Percentiles rank a stretch among this genome's conserved stretches.
These are phyloP conservation scores for Spea hammondii DNA, from an alignment of 2,797 vertebrate genomes.

Conservation along the genomic window DNA sequence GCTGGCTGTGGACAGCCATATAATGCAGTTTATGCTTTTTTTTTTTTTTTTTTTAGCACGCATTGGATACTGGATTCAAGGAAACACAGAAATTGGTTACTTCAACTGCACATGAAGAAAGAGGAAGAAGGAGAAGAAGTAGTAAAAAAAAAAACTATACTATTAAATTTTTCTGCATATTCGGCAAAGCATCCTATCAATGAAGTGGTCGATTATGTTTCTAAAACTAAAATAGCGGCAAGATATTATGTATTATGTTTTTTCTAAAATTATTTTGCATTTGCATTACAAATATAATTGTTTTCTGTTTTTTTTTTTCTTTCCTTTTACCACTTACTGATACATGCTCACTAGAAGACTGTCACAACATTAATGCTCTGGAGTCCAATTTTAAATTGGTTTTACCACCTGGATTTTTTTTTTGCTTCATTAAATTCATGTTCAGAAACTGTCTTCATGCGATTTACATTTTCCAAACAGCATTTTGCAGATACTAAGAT, in stretches of 20 bases:
- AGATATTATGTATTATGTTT: not conserved
- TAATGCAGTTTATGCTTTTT: slow-evolving; percentile 24
- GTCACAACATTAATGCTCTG: too few relatives aligned
- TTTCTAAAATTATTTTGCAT: not conserved
- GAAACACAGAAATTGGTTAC: slow-evolving; percentile 6
- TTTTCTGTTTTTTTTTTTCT: too few relatives aligned
- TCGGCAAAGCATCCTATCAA: not conserved
- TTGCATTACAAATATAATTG: too few relatives aligned
- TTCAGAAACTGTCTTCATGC: too few relatives aligned
- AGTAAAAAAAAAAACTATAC: not conserved
- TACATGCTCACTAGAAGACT: too few relatives aligned
- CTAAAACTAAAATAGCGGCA: not conserved
- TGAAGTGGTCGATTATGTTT: not conserved
- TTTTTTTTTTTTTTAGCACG: not conserved
- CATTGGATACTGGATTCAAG: slow-evolving; percentile 37
- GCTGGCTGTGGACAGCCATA: slow-evolving; percentile 31
- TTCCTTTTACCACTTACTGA: too few relatives aligned
- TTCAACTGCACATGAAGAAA: too few relatives aligned
- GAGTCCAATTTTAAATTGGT: too few relatives aligned
- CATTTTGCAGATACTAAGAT: too few relatives aligned
- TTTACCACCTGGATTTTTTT: too few relatives aligned
- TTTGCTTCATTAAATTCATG: too few relatives aligned
- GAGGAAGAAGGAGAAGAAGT: not conserved
- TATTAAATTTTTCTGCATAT: not conserved
- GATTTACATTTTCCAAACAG: too few relatives aligned